Conservation (phyloP, 2,113 vertebrate species). For the Odontesthes bonariensis region DNA sequence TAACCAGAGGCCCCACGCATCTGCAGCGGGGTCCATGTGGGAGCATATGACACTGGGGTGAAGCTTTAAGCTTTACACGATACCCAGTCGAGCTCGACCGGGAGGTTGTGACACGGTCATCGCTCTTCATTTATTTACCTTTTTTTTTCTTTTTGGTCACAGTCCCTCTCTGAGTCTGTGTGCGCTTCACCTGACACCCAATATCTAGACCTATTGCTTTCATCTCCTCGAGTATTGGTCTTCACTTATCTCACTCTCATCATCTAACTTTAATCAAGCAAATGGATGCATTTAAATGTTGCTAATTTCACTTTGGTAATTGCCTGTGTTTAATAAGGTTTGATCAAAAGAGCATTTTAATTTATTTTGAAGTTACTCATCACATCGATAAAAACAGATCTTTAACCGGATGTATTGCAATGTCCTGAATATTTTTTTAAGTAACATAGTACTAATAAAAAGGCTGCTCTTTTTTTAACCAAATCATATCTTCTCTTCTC, state of each 20-base stretch:
- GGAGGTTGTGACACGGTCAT: constrained; percentile 76
- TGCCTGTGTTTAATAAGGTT: constrained; percentile 83
- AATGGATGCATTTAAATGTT: constrained; percentile 85
- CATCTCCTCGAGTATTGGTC: constrained; percentile 76
- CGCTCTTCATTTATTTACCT: constrained; percentile 84
- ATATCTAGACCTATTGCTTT: constrained; percentile 79
- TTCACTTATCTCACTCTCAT: constrained; percentile 81
- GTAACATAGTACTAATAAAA: neutral
- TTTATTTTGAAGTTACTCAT: constrained; percentile 74
- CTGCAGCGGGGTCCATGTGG: constrained; percentile 57
- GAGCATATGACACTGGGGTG: constrained; percentile 65
- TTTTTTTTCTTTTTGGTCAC: constrained; percentile 51
- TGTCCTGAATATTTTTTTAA: constrained; percentile 13
- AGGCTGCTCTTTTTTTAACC: neutral
- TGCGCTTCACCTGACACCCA: constrained; percentile 77
- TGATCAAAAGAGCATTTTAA: constrained; percentile 79
- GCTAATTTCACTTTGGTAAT: constrained; percentile 85
- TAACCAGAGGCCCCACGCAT: constrained; percentile 76
- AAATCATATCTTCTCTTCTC: neutral
- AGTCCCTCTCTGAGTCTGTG: constrained; percentile 49
- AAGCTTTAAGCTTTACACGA: constrained; percentile 80
- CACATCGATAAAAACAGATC: constrained; percentile 35
- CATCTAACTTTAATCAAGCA: constrained; percentile 87
- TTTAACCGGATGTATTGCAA: neutral
- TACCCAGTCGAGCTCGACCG: constrained; percentile 79